These are phyloP conservation scores for Drosophila mimetica DNA, from an alignment of 2,888 invertebrate species.

Conservation along the genomic window DNA sequence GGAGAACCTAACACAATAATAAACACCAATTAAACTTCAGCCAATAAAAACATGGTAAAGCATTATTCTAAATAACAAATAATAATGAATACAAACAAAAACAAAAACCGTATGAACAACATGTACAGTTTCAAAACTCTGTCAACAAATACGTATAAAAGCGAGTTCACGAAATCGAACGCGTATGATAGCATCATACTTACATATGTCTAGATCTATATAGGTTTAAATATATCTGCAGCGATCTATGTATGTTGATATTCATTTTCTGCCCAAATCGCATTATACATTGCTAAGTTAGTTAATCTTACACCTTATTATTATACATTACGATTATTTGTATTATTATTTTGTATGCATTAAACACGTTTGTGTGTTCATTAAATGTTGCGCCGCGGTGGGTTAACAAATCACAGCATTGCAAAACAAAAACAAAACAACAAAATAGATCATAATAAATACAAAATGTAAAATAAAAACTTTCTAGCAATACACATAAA, in stretches of 20 bases:
- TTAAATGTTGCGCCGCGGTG: slow-evolving; percentile 62
- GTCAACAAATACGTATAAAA: slow-evolving; percentile 46
- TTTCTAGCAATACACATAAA: slow-evolving; percentile 72
- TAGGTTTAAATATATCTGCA: slow-evolving; percentile 29
- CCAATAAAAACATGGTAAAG: slow-evolving; percentile 38
- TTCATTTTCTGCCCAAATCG: slow-evolving; percentile 64
- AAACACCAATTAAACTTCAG: slow-evolving; percentile 32
- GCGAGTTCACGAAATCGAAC: slow-evolving; percentile 21
- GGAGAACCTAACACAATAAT: slow-evolving; percentile 30
- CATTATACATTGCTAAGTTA: slow-evolving; percentile 72
- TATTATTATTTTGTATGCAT: slow-evolving; percentile 73
- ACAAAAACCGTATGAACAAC: slow-evolving; percentile 31
- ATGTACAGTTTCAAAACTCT: slow-evolving; percentile 67
- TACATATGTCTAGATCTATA: slow-evolving; percentile 25
- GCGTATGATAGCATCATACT: slow-evolving; percentile 26
- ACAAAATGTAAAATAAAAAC: slow-evolving; percentile 73
- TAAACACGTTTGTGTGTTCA: slow-evolving; percentile 70
- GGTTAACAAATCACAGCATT: slow-evolving; percentile 62
- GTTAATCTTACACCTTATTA: slow-evolving; percentile 53
- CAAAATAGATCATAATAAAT: slow-evolving; percentile 60
- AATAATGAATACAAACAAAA: slow-evolving; percentile 15
- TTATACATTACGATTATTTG: slow-evolving; percentile 65
- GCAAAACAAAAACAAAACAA: slow-evolving; percentile 54
- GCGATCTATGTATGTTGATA: slow-evolving; percentile 36
- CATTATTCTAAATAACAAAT: slow-evolving; percentile 53